Evolutionary conservation across 2,113 vertebrate species (phyloP), one percentile per base, ranked within the genome.

Genomic region (Aphyosemion australe): DNA sequence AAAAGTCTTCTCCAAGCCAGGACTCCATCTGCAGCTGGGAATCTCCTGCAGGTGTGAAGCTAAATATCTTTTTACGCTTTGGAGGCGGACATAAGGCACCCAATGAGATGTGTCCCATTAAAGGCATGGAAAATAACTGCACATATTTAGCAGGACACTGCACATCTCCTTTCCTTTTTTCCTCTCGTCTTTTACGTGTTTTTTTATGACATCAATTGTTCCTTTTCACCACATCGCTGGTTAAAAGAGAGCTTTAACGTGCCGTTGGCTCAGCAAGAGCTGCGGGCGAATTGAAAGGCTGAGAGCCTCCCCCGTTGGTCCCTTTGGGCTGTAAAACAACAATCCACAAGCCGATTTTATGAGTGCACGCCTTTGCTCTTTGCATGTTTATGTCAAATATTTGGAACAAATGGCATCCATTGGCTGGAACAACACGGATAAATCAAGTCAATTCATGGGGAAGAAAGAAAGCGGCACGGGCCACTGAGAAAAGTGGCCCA

Each of bases 81-180:
- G 68, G 87, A 82, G 80, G 81, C 82, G 86, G 90, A 87, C 91
- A 92, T 92, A 87, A 91, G 86, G 89, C 65, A 70, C 71, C 86
- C 86, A 93, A 93, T 92, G 92, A 92, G 87, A 89, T 91, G 87
- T 90, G 85, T 83, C 87, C 85, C 90, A 92, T 91, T 88, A 90
- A 89, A 90, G 77, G 74, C 74, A 74, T 76, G 81, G 85, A 70
- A 86, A 87, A 90, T 87, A 89, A 85, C 80, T 88, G 64, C 68
- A 90, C 84, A 86, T 84, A 91, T 88, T 87, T 88, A 89, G 89
- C 86, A 90, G 83, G 86, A 88, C 81, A 52, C 72, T 86, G 85
- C 83, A 72, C 88, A 80, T 83, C 85, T 86, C 77, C 78, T 74
- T 60, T 66, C 68, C 76, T 79, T 51, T 57, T 61, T 69, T 49